phyloP scores from a whole-genome alignment of 2,797 vertebrate species.

The Danionella dracula region DNA sequence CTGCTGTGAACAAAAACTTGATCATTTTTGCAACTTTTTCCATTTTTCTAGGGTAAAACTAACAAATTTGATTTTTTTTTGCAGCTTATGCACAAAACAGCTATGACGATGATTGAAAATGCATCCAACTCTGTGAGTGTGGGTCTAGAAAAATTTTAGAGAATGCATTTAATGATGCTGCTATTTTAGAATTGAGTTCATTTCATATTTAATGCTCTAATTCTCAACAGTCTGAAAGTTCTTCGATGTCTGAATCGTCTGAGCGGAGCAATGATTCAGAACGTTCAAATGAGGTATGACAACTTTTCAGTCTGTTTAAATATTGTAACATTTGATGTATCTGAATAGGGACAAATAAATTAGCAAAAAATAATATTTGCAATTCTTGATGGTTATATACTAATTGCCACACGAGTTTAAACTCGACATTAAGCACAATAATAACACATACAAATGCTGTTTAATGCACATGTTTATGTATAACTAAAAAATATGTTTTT shows the following conservation, averaged over 20 bases:
- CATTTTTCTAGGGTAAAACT: not conserved
- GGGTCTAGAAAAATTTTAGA: not conserved
- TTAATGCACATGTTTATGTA: too few relatives aligned
- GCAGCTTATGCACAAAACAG: constrained; percentile 56
- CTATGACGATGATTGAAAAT: constrained; percentile 45
- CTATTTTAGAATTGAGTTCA: not conserved
- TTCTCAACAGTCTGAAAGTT: constrained; percentile 29
- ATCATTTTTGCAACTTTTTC: not conserved
- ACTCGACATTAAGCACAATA: too few relatives aligned
- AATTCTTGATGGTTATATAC: too few relatives aligned
- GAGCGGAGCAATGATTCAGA: constrained; percentile 24
- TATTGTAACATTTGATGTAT: too few relatives aligned
- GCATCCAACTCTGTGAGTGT: constrained; percentile 60
- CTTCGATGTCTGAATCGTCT: constrained; percentile 39
- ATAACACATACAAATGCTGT: too few relatives aligned
- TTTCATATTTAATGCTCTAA: not conserved
- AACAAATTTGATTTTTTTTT: not conserved
- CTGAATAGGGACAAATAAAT: too few relatives aligned
- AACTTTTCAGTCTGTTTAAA: not conserved
- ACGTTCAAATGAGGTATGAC: constrained; percentile 21
- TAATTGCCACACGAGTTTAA: too few relatives aligned
- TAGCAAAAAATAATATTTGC: too few relatives aligned
- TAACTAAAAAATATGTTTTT: too few relatives aligned
- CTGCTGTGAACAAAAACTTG: not conserved
- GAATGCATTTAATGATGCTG: not conserved